Evolutionary conservation across 2,113 vertebrate species (phyloP).

Genomic region (Mastomys coucha): DNA sequence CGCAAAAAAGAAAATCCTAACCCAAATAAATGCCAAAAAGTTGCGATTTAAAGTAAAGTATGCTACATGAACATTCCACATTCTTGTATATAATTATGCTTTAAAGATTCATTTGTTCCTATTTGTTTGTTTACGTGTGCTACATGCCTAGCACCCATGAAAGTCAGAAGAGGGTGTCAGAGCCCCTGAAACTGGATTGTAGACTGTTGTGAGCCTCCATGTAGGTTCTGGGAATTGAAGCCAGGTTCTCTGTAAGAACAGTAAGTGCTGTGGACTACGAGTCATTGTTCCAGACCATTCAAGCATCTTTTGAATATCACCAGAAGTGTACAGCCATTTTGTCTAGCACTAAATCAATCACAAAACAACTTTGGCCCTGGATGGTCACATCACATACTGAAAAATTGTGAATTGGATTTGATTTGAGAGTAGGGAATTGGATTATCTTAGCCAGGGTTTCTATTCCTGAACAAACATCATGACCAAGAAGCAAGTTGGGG

Average conservation of each 20-base stretch:
- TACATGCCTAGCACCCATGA: background rate
- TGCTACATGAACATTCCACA: background rate
- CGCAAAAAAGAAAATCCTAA: background rate
- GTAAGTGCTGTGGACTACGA: background rate
- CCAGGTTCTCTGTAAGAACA: background rate
- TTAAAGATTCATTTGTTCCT: background rate
- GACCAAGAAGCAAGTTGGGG: too few species aligned
- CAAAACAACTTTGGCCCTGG: background rate
- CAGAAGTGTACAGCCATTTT: conserved; percentile 29
- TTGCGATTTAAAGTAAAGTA: background rate
- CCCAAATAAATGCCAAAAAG: background rate
- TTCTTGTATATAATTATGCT: background rate
- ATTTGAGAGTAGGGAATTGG: background rate
- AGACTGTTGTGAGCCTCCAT: background rate
- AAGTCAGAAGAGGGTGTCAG: background rate
- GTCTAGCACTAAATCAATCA: background rate
- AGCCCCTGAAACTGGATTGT: background rate
- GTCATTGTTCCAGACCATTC: background rate
- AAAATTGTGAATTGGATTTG: background rate
- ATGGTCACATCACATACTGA: background rate
- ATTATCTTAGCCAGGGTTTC: too few species aligned
- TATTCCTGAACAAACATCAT: too few species aligned
- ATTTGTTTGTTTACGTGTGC: background rate
- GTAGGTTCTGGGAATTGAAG: background rate
- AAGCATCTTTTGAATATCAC: conserved; percentile 16